Percentiles rank a stretch among this genome's conserved stretches.
phyloP scores from a whole-genome alignment of 2,888 invertebrate genomes.

The Drosophila maculinotata region DNA sequence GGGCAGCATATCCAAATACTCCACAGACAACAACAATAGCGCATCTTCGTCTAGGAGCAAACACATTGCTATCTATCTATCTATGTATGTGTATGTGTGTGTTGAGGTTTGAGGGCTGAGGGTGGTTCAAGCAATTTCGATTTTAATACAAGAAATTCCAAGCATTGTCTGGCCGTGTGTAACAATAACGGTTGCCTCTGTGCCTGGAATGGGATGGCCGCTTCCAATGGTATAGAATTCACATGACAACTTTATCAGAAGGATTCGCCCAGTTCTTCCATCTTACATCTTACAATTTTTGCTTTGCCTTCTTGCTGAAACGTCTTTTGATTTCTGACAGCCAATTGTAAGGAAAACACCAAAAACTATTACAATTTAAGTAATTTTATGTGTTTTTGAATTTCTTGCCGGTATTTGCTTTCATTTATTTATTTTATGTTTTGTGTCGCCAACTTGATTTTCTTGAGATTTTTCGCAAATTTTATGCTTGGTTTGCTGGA shows the following conservation, averaged over 20 bases:
- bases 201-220: background rate
- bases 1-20: conserved; percentile 52
- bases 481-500: conserved; percentile 32
- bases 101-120: conserved; percentile 9
- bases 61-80: conserved; percentile 6
- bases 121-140: conserved; percentile 65
- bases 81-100: too few species aligned
- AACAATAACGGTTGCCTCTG: conserved; percentile 29
- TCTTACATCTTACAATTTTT: conserved; percentile 24
- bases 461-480: conserved; percentile 42
- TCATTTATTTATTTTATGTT: conserved; percentile 55
- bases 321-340: conserved; percentile 65
- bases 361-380: conserved; percentile 56
- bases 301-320: conserved; percentile 19
- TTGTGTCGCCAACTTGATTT: conserved; percentile 25
- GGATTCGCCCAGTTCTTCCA: conserved; percentile 29
- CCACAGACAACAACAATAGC: conserved; percentile 5
- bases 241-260: conserved; percentile 72
- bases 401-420: conserved; percentile 40
- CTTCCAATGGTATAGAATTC: conserved; percentile 13
- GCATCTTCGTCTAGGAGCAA: conserved; percentile 10
- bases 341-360: conserved; percentile 33
- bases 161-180: conserved; percentile 61
- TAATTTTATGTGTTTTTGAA: conserved; percentile 68
- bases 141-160: conserved; percentile 79